Percentiles rank a stretch among this genome's conserved stretches.
Conservation (phyloP, 2,113 vertebrate genomes). For the Perca schrenkii region DNA sequence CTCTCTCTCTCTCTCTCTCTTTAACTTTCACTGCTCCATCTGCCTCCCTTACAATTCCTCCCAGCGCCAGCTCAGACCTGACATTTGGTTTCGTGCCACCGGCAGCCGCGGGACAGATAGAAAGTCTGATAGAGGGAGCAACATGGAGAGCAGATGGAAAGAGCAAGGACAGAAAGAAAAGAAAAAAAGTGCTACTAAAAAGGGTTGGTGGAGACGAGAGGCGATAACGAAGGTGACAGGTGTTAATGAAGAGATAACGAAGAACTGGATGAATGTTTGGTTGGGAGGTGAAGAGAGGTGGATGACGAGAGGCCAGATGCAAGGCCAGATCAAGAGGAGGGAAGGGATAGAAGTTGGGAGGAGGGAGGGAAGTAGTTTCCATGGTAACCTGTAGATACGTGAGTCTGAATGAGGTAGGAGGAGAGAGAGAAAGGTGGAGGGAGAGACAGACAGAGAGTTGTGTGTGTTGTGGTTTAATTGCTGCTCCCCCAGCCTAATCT, state of each 20-base stretch:
- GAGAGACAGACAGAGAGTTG: slow-evolving; percentile 50
- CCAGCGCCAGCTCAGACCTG: slow-evolving; percentile 41
- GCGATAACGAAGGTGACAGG: neutral
- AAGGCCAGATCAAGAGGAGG: slow-evolving; percentile 28
- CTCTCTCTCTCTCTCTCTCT: neutral
- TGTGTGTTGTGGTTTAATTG: slow-evolving; percentile 64
- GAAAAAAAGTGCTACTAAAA: neutral
- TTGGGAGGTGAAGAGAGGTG: slow-evolving; percentile 25
- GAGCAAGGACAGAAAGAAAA: neutral
- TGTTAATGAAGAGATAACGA: slow-evolving; percentile 43
- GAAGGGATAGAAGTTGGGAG: slow-evolving; percentile 14
- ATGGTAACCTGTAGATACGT: slow-evolving; percentile 70
- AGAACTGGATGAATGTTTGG: slow-evolving; percentile 4
- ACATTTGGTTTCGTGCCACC: slow-evolving; percentile 57
- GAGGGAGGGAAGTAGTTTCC: slow-evolving; percentile 61
- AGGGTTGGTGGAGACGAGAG: neutral
- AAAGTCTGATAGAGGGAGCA: slow-evolving; percentile 19
- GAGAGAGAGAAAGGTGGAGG: slow-evolving; percentile 29
- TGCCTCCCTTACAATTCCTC: slow-evolving; percentile 28
- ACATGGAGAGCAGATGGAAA: neutral
- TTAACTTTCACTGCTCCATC: slow-evolving; percentile 23
- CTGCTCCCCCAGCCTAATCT: slow-evolving; percentile 66
- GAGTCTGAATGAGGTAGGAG: slow-evolving; percentile 43
- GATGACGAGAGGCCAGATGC: slow-evolving; percentile 19
- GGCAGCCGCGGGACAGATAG: slow-evolving; percentile 44